Conservation (phyloP, 64 coral and sea anemone species). For the Stichodactyla helianthus region DNA sequence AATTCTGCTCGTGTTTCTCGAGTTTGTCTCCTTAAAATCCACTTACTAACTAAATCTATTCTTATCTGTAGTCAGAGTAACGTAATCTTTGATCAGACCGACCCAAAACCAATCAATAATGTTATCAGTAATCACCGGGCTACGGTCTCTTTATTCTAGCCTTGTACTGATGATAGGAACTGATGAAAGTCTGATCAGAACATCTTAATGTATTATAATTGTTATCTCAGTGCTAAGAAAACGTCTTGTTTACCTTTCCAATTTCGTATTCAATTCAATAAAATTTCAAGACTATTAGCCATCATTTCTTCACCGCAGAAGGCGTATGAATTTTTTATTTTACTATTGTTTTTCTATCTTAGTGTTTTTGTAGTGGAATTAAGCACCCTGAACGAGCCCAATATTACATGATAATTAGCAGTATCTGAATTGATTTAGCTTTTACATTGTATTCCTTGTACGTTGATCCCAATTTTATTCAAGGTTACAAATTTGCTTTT, state of each 20-base stretch:
- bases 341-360: not conserved
- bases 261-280: not conserved
- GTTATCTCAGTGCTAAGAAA: not conserved
- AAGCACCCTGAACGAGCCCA: not conserved
- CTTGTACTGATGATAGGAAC: too few relatives aligned
- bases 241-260: not conserved
- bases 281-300: not conserved
- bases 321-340: not conserved
- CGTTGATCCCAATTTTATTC: not conserved
- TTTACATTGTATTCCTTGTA: too few relatives aligned
- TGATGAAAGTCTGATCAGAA: too few relatives aligned
- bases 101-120: not conserved
- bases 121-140: not conserved
- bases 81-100: not conserved
- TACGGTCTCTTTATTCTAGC: not conserved
- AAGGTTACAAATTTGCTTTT: not conserved
- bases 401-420: not conserved
- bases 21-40: not conserved
- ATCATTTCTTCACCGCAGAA: not conserved
- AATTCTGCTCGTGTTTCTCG: not conserved
- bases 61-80: constrained; percentile 12
- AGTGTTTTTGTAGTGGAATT: not conserved
- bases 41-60: constrained; percentile 2
- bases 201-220: not conserved
- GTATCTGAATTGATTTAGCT: too few relatives aligned